Base-by-base conservation (phyloP, 2,797 vertebrate genomes). In the Anas bernieri region DNA sequence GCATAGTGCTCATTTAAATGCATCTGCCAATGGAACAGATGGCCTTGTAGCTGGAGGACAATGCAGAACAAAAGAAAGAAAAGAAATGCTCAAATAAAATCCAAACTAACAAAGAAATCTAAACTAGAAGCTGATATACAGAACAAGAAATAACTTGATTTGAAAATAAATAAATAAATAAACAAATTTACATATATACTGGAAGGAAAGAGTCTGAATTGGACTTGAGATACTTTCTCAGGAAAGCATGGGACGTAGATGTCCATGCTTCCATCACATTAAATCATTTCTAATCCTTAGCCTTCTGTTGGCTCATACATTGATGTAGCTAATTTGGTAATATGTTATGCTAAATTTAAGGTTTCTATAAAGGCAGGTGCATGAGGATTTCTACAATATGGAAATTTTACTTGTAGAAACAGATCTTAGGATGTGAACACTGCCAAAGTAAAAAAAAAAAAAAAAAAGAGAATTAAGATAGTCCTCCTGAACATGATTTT, bases 21-120 rank as follows among this genome's bases (percentile, higher is more conserved):
- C 87, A 84, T 97, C 96, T 97, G 97, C 97, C 96, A 97, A 97
- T 64, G 83, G 95, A 97, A 94, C 98, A 98, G 97, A 97, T 97
- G 97, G 97, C 58, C 82, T 96, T 95, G 58, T 96, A 94, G 90
- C 94, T 94, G 79, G 72, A 74, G 68, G 93, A 98, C 95, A 98
- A 97, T 96, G 35, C 41, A 37, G 61, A 82, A 89, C 22, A 91
- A 89, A 92, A 88, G 50, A 74, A 90, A 90, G 48, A 41, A 83
- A 78, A 83, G 8, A 52, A 73, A 88, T 91, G 50, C 43, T 84
- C 62, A 67, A n/a, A 92, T 64, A 18, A 76, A 78, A 91, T 74
- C 33, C 26, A 91, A 94, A 92, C 92, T 83, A 88, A 59, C 46
- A 94, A 68, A 66, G 35, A 80, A 70, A 72, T 74, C 62, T 70